Evolutionary conservation across 2,797 vertebrate genomes (phyloP).

Genomic region (Chaunax sp.): DNA sequence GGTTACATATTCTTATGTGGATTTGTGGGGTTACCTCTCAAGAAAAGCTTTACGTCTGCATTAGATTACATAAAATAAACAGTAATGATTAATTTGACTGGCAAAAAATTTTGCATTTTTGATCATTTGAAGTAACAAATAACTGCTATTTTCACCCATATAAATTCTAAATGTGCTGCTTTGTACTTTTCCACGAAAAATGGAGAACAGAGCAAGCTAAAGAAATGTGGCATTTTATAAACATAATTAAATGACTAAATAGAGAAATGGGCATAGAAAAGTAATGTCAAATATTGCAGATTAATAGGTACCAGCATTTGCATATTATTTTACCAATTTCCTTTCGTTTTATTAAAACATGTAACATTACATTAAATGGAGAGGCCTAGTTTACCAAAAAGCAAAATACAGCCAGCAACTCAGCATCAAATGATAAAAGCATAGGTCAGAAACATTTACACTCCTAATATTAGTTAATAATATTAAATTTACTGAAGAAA

Average conservation of each 20-base stretch:
- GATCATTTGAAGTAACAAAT: background rate
- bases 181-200: background rate
- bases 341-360: too few species aligned
- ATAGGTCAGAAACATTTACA: too few species aligned
- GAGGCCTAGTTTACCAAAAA: too few species aligned
- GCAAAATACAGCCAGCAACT: too few species aligned
- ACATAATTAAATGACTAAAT: background rate
- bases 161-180: background rate
- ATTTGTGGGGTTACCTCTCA: background rate
- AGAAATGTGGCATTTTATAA: too few species aligned
- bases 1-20: background rate
- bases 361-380: background rate
- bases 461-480: too few species aligned
- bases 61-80: background rate
- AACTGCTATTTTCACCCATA: background rate
- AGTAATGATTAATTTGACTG: too few species aligned
- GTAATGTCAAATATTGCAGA: too few species aligned
- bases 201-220: background rate
- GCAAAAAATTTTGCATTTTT: background rate
- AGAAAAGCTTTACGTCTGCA: background rate
- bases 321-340: too few species aligned
- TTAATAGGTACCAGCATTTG: too few species aligned
- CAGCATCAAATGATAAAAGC: too few species aligned
- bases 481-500: too few species aligned
- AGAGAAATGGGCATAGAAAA: background rate